Conservation (phyloP, 1,140 invertebrate genomes). For the Drosophila mojavensis region DNA sequence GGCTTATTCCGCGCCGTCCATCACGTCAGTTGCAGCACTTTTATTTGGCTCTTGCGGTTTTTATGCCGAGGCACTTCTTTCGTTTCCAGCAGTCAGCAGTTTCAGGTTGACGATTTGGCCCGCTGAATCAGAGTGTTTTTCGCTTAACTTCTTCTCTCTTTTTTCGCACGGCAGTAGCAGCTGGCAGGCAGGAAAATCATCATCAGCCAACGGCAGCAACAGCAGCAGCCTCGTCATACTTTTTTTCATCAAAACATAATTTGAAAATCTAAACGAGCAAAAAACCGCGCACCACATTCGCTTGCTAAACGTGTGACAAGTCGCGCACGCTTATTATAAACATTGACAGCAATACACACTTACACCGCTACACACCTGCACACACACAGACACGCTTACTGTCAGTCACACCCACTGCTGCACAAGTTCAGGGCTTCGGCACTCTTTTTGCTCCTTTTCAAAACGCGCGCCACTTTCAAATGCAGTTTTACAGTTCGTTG, state of each 20-base stretch:
- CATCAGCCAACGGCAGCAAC: slow-evolving; percentile 38
- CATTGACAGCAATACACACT: slow-evolving; percentile 45
- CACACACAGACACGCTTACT: not conserved
- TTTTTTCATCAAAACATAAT: slow-evolving; percentile 71
- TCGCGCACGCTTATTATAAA: slow-evolving; percentile 69
- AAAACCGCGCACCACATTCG: slow-evolving; percentile 31
- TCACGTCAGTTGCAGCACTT: slow-evolving; percentile 63
- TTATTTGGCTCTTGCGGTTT: slow-evolving; percentile 74
- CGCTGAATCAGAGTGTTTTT: slow-evolving; percentile 23
- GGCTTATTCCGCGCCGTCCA: slow-evolving; percentile 35
- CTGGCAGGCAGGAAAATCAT: slow-evolving; percentile 55
- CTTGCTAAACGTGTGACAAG: slow-evolving; percentile 71
- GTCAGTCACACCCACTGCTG: slow-evolving; percentile 17
- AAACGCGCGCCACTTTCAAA: slow-evolving; percentile 57
- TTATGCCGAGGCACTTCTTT: slow-evolving; percentile 46
- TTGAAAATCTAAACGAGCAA: slow-evolving; percentile 72
- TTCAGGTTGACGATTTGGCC: slow-evolving; percentile 53
- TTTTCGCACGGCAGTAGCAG: slow-evolving; percentile 34
- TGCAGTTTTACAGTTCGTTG: slow-evolving; percentile 79
- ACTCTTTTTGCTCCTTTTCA: slow-evolving; percentile 24
- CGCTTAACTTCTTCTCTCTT: not conserved
- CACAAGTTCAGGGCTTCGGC: slow-evolving; percentile 41
- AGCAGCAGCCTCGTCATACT: slow-evolving; percentile 5
- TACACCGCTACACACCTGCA: too few relatives aligned
- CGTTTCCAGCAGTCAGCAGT: slow-evolving; percentile 60